phyloP scores from a whole-genome alignment of 2,113 vertebrate genomes.

The Malurus alboscapulatus region DNA sequence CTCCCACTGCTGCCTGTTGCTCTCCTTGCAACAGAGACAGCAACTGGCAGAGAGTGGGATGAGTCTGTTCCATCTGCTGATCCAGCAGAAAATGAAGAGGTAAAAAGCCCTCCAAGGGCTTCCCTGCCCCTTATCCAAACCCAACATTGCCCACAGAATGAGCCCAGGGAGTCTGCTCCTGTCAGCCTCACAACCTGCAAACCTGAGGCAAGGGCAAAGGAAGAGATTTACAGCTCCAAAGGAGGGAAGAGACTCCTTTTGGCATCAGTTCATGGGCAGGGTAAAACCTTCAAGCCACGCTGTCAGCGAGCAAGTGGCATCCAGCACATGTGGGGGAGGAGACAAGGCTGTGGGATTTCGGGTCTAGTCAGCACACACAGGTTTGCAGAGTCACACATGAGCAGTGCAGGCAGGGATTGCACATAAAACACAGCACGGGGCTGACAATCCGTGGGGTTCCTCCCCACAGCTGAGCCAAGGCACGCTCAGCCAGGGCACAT shows the following conservation, averaged over 20 bases:
- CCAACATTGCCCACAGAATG: rapidly evolving
- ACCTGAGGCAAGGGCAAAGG: background rate
- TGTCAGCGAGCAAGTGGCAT: background rate
- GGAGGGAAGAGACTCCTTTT: background rate
- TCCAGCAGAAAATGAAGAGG: background rate
- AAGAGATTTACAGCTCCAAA: background rate
- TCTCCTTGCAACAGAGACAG: background rate
- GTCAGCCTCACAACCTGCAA: background rate
- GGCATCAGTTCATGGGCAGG: background rate
- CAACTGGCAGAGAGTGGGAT: background rate
- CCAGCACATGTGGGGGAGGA: rapidly evolving
- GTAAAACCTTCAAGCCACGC: background rate
- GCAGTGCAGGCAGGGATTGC: background rate
- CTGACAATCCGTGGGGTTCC: background rate
- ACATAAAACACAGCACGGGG: background rate
- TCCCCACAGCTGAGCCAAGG: background rate
- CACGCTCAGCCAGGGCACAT: background rate
- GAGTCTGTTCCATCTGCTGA: background rate
- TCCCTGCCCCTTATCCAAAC: background rate
- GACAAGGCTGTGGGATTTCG: rapidly evolving
- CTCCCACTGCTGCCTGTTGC: background rate
- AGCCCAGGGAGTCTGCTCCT: background rate
- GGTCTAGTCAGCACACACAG: background rate
- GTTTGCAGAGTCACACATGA: background rate
- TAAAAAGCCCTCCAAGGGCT: background rate